phyloP scores from a whole-genome alignment of 1,140 invertebrate genomes.

The Melanaphis sacchari region DNA sequence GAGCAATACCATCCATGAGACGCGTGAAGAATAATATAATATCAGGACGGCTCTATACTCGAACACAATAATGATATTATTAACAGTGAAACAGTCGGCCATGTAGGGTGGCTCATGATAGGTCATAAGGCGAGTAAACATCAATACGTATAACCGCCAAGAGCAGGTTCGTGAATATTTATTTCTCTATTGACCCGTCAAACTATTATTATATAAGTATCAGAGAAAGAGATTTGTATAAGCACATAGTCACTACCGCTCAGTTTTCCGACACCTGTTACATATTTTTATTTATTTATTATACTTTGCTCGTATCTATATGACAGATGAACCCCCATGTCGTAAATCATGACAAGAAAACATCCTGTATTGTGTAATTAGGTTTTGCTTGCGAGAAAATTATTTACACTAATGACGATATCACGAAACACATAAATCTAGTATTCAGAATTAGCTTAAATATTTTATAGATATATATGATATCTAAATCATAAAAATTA shows the following conservation, averaged over 20 bases:
- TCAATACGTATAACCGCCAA: constrained; percentile 37
- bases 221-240: constrained; percentile 18
- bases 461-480: too few relatives aligned
- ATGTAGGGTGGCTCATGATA: background rate
- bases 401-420: background rate
- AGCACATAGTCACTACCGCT: background rate
- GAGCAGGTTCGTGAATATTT: constrained; percentile 46
- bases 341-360: background rate
- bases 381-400: background rate
- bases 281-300: background rate
- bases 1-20: background rate
- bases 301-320: background rate
- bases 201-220: constrained; percentile 21
- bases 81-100: background rate
- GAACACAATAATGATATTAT: background rate
- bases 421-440: background rate
- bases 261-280: constrained; percentile 10
- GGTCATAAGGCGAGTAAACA: constrained; percentile 50
- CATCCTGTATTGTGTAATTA: background rate
- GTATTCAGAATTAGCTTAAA: too few relatives aligned
- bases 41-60: background rate
- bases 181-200: constrained; percentile 56
- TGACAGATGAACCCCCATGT: background rate
- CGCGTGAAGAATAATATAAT: background rate
- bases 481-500: too few relatives aligned